Evolutionary conservation across 1,140 invertebrate species (phyloP), one percentile per base, ranked within the genome.

Genomic region (Eumaeus atala): DNA sequence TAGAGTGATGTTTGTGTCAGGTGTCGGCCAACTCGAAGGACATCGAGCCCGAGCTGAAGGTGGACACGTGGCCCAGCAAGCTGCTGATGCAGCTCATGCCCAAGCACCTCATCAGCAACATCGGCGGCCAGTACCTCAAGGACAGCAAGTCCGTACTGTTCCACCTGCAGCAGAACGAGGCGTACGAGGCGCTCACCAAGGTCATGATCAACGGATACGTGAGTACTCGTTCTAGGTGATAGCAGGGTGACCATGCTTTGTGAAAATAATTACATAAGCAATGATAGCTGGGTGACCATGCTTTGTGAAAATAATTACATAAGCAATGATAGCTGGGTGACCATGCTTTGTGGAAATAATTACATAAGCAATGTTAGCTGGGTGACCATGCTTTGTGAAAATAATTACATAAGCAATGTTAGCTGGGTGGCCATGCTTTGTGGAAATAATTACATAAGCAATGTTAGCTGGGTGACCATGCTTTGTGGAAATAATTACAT

Each of bases 31-130:
- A 92, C 67, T 90, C 91, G 0, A 94, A 93, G 64, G 94, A 95
- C 69, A 94, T 95, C 11, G 94, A 96, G 74, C 92, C 93, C 0
- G 96, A 97, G 83, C 89, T 97, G 90, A 96, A 96, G 89, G 95
- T 95, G 1, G 94, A 96, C 64, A 94, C 94, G 10, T 98, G 97
- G 97, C 96, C 97, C 2, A 90, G 90, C 52, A 97, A 97, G 78
- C 78, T 98, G 9, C 91, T 96, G 40, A 97, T 98, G 94, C 96
- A 98, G 76, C 76, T 98, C 50, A 95, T 98, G 92, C 96, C 96
- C 0, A 96, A 96, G 76, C 92, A 94, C 65, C 84, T 98, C 44
- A 94, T 97, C 65, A 94, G 94, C 56, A 96, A 91, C 77, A 95
- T 96, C 66, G 95, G 95, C 0, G 93, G 95, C 0, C 90, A 92